Conservation (phyloP, 2,113 vertebrate genomes). For the Zapus hudsonius region DNA sequence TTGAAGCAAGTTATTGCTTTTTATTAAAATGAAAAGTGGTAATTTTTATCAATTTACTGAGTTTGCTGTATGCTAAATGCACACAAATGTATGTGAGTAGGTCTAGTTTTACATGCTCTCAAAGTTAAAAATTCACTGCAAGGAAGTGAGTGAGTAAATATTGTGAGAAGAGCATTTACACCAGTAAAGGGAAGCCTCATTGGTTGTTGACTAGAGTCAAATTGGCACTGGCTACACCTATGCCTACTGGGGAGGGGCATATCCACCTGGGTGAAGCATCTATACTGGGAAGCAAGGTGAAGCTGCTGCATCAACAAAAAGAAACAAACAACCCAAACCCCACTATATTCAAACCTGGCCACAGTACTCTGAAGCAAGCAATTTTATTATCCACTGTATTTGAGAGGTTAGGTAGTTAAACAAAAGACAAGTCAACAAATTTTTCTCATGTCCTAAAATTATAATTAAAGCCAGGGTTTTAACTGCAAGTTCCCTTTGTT, state of each 20-base stretch:
- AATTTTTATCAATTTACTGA: slow-evolving; percentile 14
- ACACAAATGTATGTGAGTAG: slow-evolving; percentile 36
- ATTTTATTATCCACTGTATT: neutral
- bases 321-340: too few species aligned
- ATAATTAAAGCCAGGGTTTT: neutral
- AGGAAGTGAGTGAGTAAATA: neutral
- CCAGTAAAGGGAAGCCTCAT: neutral
- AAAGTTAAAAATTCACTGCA: neutral
- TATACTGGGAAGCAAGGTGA: neutral
- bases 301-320: too few species aligned
- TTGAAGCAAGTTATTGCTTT: slow-evolving; percentile 30
- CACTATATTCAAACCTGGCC: neutral
- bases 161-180: neutral
- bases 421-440: neutral
- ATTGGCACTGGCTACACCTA: neutral
- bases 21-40: slow-evolving; percentile 26
- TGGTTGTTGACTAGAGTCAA: neutral
- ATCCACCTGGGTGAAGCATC: neutral
- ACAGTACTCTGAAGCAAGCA: neutral
- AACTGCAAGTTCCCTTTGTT: neutral
- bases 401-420: neutral
- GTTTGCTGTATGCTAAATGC: slow-evolving; percentile 2
- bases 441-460: neutral
- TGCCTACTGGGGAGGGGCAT: neutral
- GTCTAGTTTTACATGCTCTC: neutral